Evolutionary conservation across 2,113 vertebrate genomes (phyloP).

Genomic region (Sprattus sprattus): DNA sequence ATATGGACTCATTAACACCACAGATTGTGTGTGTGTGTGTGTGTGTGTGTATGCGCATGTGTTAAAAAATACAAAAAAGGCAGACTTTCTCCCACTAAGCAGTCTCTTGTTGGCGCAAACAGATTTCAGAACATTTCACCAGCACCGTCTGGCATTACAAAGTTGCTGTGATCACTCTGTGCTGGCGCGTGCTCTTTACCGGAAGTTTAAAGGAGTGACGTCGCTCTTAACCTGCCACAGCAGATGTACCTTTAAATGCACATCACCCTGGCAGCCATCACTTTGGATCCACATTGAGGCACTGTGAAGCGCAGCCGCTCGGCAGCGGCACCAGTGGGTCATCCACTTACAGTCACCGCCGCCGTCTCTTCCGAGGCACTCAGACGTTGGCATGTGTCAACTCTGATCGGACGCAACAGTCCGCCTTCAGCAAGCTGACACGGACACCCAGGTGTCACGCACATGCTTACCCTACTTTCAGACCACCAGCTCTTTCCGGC

Average conservation of each 20-base stretch:
- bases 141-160: neutral
- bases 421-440: neutral
- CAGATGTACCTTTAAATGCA: conserved; percentile 69
- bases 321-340: conserved; percentile 27
- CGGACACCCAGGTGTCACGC: conserved; percentile 7
- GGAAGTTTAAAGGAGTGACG: conserved; percentile 8
- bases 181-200: conserved; percentile 26
- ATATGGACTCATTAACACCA: neutral
- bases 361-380: neutral
- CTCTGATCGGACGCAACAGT: neutral
- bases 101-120: neutral
- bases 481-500: neutral
- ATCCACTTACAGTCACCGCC: conserved; percentile 4
- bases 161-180: conserved; percentile 8
- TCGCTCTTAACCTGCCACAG: conserved; percentile 49
- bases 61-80: too few relatives aligned
- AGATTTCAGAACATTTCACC: neutral
- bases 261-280: conserved; percentile 65
- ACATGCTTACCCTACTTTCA: neutral
- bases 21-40: neutral
- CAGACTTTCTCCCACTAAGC: neutral
- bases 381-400: conserved; percentile 4
- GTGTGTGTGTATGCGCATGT: neutral
- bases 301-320: conserved; percentile 53
- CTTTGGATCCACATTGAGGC: conserved; percentile 58